Evolutionary conservation across 2,888 invertebrate genomes (phyloP), one percentile per base, ranked within the genome.

Genomic region (Xestia sexstrigata): DNA sequence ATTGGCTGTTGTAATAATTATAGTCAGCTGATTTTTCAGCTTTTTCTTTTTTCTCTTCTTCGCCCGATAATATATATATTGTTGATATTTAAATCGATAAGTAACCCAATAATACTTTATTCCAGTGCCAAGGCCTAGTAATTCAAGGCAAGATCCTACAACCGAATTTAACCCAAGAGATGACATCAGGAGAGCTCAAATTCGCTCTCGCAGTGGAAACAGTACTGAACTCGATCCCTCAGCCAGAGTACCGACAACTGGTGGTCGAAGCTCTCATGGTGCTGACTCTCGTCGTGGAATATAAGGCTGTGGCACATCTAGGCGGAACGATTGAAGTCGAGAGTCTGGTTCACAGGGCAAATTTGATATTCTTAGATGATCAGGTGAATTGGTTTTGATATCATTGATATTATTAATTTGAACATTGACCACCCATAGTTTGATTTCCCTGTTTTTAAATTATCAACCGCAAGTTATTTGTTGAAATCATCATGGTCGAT

Each of bases 211-310:
- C 99, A 75, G 99, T 99, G 0, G 99, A 99, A 95, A 98, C 99
- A 3, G 99, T 99, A 5, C 97, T 99, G 71, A 99, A 99, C 94
- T 98, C 98, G 71, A 99, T 99, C 90, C 99, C 99, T 0, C 99
- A 99, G 94, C 99, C 99, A 0, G 99, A 99, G 94, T 99, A 99
- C 95, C 97, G 99, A 39, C 99, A 99, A 93, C 95, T 99, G 83
- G 98, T 99, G 74, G 99, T 99, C 0, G 99, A 99, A 96, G 99
- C 99, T 0, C 96, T 99, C 70, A 99, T 99, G 99, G 99, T 99
- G 26, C 96, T 99, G 58, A 99, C 99, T 0, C 94, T 99, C 58
- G 98, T 99, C 0, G 98, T 98, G 5, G 99, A 99, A 92, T 98
- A 99, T 90, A 98, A 99, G 91, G 97, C 98, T 45, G 98, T 98